Conservation (phyloP, 2,113 vertebrate species). For the Panthera tigris region DNA sequence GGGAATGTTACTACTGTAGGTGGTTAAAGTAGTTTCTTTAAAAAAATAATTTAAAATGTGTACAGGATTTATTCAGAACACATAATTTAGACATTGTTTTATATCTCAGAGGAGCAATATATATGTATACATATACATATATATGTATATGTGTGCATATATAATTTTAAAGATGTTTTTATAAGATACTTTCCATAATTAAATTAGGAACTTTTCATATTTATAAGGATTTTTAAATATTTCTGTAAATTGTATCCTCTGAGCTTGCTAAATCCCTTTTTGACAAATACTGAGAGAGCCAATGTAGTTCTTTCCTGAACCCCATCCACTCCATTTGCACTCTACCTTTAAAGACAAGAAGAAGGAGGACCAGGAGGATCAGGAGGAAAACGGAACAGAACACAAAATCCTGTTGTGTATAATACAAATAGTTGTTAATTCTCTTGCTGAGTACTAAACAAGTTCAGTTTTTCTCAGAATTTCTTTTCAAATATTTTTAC, state of each 20-base stretch:
- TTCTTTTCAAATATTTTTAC: background rate
- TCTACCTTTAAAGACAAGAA: background rate
- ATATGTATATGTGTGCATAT: background rate
- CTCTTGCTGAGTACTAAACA: background rate
- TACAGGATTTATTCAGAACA: background rate
- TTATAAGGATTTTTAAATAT: slow-evolving; percentile 5
- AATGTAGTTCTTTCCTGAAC: background rate
- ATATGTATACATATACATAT: background rate
- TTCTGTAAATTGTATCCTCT: background rate
- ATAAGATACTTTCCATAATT: background rate
- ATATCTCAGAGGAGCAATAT: background rate
- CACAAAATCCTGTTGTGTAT: background rate
- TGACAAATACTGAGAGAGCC: background rate
- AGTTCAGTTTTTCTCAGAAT: background rate
- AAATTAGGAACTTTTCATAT: slow-evolving; percentile 2
- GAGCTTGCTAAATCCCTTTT: background rate
- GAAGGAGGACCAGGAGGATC: background rate
- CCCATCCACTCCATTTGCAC: background rate
- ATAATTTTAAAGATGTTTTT: slow-evolving; percentile 1
- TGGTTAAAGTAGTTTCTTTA: slow-evolving; percentile 16
- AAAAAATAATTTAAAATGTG: background rate
- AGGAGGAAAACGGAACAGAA: background rate
- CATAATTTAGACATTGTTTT: background rate
- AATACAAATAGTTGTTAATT: background rate
- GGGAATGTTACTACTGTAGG: background rate